phyloP scores from a whole-genome alignment of 2,888 invertebrate genomes.

The Coelinius sp. region DNA sequence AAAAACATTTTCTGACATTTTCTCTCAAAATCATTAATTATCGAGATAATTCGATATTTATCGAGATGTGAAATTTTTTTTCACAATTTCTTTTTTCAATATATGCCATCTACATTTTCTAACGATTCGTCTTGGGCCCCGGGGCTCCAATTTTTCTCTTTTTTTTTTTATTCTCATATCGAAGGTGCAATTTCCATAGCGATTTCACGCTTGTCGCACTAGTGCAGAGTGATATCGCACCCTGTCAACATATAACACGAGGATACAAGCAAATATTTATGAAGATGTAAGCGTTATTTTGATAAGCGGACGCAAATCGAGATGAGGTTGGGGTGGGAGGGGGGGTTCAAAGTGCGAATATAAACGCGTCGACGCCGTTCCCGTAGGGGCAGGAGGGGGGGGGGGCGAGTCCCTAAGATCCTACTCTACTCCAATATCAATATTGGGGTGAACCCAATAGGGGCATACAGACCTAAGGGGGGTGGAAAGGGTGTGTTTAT shows the following conservation, averaged over 20 bases:
- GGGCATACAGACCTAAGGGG: conserved; percentile 17
- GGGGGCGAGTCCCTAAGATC: conserved; percentile 53
- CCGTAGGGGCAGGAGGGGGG: conserved; percentile 52
- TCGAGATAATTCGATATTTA: no score
- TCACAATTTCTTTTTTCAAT: neutral
- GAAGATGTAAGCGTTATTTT: conserved; percentile 71
- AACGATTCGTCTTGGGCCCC: conserved; percentile 16
- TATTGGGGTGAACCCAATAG: conserved; percentile 53
- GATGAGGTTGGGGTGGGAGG: conserved; percentile 35
- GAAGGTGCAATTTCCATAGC: conserved; percentile 61
- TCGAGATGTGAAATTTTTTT: neutral
- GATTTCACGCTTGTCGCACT: conserved; percentile 65
- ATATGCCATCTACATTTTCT: neutral
- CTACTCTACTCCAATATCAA: conserved; percentile 65
- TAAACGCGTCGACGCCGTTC: conserved; percentile 66
- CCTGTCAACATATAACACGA: conserved; percentile 48
- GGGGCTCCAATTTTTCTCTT: neutral
- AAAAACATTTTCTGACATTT: no score
- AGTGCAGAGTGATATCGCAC: conserved; percentile 25
- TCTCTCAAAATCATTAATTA: no score
- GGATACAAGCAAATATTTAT: conserved; percentile 65
- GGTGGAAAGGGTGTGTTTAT: conserved; percentile 19
- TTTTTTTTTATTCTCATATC: neutral
- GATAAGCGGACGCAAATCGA: conserved; percentile 67
- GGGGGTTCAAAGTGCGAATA: conserved; percentile 65